phyloP scores from a whole-genome alignment of 1,140 invertebrate species.

The Aphis craccivora region DNA sequence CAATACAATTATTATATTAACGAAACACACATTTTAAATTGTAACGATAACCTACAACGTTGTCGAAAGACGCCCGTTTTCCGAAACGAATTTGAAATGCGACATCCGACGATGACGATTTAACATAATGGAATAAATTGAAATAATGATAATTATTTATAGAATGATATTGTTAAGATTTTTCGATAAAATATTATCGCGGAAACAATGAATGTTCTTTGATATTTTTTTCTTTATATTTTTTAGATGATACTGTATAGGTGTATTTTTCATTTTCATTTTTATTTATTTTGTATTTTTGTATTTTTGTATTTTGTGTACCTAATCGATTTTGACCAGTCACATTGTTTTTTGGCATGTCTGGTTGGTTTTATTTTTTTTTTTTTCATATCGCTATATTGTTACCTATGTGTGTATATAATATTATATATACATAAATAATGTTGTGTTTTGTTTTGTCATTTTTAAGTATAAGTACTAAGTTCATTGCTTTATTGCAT shows the following conservation, averaged over 20 bases:
- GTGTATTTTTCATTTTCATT: constrained; percentile 51
- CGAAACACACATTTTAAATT: background rate
- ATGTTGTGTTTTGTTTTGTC: constrained; percentile 33
- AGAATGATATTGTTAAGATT: background rate
- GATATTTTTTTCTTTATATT: background rate
- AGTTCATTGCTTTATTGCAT: constrained; percentile 31
- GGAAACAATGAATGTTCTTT: constrained; percentile 29
- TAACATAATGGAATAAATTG: background rate
- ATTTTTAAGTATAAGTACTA: background rate
- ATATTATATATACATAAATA: background rate
- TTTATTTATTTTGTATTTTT: constrained; percentile 59
- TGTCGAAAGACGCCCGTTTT: background rate
- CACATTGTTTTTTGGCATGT: constrained; percentile 68
- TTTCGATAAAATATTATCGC: background rate
- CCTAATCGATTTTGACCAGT: constrained; percentile 66
- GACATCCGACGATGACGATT: background rate
- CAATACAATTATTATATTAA: background rate
- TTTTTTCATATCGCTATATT: constrained; percentile 28
- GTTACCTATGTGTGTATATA: background rate
- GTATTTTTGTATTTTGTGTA: constrained; percentile 59
- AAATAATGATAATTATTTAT: background rate
- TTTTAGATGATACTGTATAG: constrained; percentile 1
- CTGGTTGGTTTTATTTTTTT: constrained; percentile 63
- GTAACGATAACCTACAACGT: background rate
- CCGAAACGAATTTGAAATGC: background rate